Base-by-base conservation (phyloP, 2,888 invertebrate species). In the Drosophila diplacantha region DNA sequence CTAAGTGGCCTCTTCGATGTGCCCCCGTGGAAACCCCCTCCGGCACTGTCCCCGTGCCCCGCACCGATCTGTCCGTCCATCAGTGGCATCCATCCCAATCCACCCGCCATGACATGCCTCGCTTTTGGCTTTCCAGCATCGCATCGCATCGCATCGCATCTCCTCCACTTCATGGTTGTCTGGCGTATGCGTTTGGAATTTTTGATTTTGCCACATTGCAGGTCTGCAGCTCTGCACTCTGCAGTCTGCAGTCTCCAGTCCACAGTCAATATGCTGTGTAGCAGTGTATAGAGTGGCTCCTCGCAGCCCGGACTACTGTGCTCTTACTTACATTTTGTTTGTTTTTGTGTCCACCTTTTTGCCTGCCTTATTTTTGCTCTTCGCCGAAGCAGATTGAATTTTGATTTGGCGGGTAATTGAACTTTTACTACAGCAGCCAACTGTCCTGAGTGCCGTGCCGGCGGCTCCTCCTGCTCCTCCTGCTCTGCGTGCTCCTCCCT, bases 401-500 rank as follows among this genome's bases (percentile, higher is more conserved):
- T 83, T 85, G 83, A 85, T 83, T 85, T 85, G 83, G 80, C 82
- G 84, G 84, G 83, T 85, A 83, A 85, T 83, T 85, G 85, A 83
- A 85, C 83, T 85, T 73, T 82, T 81, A 80, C 80, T 79, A 79
- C 60, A 60, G 63, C 64, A 59, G 64, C 47, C 69, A 46, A 44
- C 46, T 43, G 57, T 52, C 44, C 46, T 24, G 34, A 29, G 29
- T 29, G 29, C 26, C 26, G n/a, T 31, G 16, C 35, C 18, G 8
- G 22, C 22, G 11, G n/a, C 11, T 18, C 20, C 47, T 18, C 7
- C 24, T 16, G 11, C 18, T 16, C 52, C 63, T 46, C 32, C 47
- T 14, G 12, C 11, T 18, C 20, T n/a, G n/a, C n/a, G n/a, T n/a
- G n/a, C n/a, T n/a, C n/a, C n/a, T n/a, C n/a, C n/a, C n/a, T n/a